Evolutionary conservation across 2,113 vertebrate genomes (phyloP), one percentile per base, ranked within the genome.

Genomic region (Paedocypris sp.): DNA sequence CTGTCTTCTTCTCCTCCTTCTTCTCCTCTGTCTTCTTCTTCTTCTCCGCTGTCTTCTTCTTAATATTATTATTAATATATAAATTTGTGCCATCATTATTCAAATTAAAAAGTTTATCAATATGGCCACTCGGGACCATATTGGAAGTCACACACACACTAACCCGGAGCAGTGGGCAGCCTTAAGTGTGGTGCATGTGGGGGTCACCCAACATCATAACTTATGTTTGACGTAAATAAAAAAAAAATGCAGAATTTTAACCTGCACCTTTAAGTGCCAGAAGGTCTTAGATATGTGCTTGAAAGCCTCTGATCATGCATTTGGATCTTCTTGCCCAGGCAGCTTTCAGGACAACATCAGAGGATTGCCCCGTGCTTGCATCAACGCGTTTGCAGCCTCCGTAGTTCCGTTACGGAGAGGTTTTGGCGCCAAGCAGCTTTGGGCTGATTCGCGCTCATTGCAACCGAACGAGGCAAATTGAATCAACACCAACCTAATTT

Each of bases 191-290:
- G 28, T 50, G 1, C 16, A 10, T n/a, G n/a, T n/a, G n/a, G n/a
- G n/a, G n/a, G n/a, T n/a, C n/a, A n/a, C n/a, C n/a, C n/a, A n/a
- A n/a, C n/a, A n/a, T n/a, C n/a, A n/a, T n/a, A n/a, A n/a, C n/a
- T n/a, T n/a, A n/a, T n/a, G n/a, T n/a, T n/a, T n/a, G n/a, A n/a
- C n/a, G n/a, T n/a, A n/a, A n/a, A n/a, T n/a, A n/a, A n/a, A n/a
- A n/a, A n/a, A n/a, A n/a, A n/a, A n/a, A n/a, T n/a, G 11, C 8
- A 20, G 32, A 31, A 59, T n/a, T n/a, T n/a, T n/a, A n/a, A 36
- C 35, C 74, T 69, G 58, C 19, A 50, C 12, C 23, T 41, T 56
- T 42, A 46, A 58, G 35, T 59, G 62, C 70, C 70, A 45, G 28
- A 52, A 52, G 38, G 38, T 23, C 45, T 20, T 62, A 56, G 47